These are phyloP conservation scores for Eueides isabella DNA, from an alignment of 1,140 invertebrate species.

Conservation along the genomic window DNA sequence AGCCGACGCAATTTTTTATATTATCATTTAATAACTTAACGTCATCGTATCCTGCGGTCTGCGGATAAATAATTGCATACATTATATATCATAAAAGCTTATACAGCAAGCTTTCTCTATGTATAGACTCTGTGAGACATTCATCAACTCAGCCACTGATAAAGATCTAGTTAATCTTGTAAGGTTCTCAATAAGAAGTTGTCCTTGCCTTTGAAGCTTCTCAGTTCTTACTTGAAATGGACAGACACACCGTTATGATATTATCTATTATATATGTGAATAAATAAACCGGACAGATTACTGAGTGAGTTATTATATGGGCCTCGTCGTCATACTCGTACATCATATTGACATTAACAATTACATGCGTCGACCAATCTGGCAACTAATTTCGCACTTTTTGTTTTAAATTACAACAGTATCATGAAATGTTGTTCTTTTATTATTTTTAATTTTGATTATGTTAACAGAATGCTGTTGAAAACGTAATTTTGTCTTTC, in stretches of 20 bases:
- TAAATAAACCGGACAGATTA: constrained; percentile 23
- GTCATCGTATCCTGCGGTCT: background rate
- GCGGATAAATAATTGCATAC: background rate
- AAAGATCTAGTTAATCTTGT: constrained; percentile 18
- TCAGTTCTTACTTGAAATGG: constrained; percentile 18
- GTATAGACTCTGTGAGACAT: background rate
- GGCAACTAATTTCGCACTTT: background rate
- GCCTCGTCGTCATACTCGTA: constrained; percentile 22
- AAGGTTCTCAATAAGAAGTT: constrained; percentile 17
- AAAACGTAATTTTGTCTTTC: too few species aligned
- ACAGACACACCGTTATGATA: constrained; percentile 22
- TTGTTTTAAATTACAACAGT: background rate
- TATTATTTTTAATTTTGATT: background rate
- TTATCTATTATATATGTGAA: constrained; percentile 13
- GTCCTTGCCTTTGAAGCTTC: constrained; percentile 4
- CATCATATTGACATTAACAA: constrained; percentile 33
- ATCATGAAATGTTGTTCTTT: background rate
- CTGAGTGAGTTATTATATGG: constrained; percentile 30
- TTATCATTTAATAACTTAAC: background rate
- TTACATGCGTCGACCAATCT: constrained; percentile 20
- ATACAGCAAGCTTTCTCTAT: background rate
- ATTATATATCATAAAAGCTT: background rate
- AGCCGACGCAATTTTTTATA: background rate
- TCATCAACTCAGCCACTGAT: background rate
- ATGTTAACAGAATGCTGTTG: too few species aligned